These are phyloP conservation scores for Melanotaenia pygmaea DNA, from an alignment of 2,797 vertebrate species.

Conservation along the genomic window DNA sequence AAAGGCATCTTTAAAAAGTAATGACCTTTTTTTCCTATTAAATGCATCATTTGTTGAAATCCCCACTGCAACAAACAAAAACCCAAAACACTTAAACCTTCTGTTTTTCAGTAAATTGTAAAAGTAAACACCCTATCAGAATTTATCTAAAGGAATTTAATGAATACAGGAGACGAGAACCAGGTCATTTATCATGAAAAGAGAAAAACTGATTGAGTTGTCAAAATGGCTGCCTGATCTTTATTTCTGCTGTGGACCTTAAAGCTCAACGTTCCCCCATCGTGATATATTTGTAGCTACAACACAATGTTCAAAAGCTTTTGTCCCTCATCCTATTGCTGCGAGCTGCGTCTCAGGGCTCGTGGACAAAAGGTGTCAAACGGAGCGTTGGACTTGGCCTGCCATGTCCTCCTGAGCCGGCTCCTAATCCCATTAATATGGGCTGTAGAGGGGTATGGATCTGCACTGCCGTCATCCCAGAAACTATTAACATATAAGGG, in stretches of 20 bases:
- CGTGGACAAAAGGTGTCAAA: conserved; percentile 81
- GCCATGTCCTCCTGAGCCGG: conserved; percentile 66
- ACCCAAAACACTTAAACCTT: background rate
- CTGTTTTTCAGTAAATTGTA: background rate
- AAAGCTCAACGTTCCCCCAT: conserved; percentile 66
- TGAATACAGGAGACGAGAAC: rapidly evolving
- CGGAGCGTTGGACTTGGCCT: conserved; percentile 72
- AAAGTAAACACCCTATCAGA: background rate
- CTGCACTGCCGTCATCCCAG: conserved; percentile 54
- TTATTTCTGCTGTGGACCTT: conserved; percentile 48
- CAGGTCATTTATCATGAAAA: rapidly evolving
- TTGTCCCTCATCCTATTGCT: conserved; percentile 74
- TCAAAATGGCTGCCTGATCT: conserved; percentile 52
- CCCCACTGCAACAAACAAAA: background rate
- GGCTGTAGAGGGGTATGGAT: conserved; percentile 58
- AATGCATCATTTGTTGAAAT: background rate
- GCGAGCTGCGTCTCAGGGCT: conserved; percentile 71
- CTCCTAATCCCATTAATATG: conserved; percentile 82
- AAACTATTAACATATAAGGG: conserved; percentile 51
- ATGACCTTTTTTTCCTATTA: background rate
- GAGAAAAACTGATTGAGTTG: conserved; percentile 66
- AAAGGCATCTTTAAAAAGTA: background rate
- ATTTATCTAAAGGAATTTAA: rapidly evolving
- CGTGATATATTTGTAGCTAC: conserved; percentile 76
- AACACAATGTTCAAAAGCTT: conserved; percentile 75